Percentiles rank a stretch among this genome's conserved stretches.
Evolutionary conservation across 2,797 vertebrate species (phyloP).

Genomic region (Dromococcyx pavoninus): DNA sequence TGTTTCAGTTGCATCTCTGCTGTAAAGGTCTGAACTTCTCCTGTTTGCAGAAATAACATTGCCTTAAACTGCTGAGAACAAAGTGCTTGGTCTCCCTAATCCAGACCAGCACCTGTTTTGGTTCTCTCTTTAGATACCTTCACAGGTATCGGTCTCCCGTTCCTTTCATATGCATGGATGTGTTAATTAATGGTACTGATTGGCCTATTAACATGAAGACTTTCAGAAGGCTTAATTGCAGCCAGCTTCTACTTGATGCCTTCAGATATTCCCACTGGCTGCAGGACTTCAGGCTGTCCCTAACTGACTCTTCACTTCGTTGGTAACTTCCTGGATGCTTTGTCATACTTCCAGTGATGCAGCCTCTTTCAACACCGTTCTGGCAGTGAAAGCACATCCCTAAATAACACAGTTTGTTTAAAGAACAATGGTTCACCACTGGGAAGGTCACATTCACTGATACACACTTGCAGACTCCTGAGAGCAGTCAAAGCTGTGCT

Average conservation of each 20-base stretch:
- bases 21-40: not conserved
- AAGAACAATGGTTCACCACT: not conserved
- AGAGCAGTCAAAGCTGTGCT: not conserved
- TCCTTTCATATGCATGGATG: not conserved
- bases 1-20: not conserved
- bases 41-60: not conserved
- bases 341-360: not conserved
- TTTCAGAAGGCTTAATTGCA: not conserved
- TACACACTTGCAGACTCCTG: not conserved
- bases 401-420: not conserved
- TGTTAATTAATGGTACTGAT: not conserved
- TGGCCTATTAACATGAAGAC: not conserved
- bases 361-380: not conserved
- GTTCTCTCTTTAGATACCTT: not conserved
- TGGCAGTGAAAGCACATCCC: not conserved
- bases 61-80: not conserved
- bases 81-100: not conserved
- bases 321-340: not conserved
- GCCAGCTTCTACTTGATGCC: rapidly evolving
- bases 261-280: not conserved
- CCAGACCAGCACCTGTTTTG: no score
- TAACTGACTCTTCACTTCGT: not conserved
- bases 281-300: not conserved
- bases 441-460: not conserved
- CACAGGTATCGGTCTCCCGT: not conserved